Evolutionary conservation across 1,140 invertebrate species (phyloP), one percentile per base, ranked within the genome.

Genomic region (Kradibia gibbosae): DNA sequence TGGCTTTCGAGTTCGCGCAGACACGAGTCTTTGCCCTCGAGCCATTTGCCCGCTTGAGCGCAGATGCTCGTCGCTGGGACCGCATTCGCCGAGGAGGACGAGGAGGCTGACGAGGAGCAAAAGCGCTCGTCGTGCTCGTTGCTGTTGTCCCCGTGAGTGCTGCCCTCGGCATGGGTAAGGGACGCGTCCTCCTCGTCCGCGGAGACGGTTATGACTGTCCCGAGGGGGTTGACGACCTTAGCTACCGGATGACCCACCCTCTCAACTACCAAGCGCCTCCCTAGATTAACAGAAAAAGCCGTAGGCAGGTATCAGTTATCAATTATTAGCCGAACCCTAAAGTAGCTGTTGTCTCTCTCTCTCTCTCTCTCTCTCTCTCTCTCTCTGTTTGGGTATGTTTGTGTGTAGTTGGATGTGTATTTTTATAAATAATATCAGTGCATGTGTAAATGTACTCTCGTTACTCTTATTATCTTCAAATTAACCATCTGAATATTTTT

Each of bases 261-360:
- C 91, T 91, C 92, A 92, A 91, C 91, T 89, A 91, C 90, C 90
- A 90, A 89, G 90, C 92, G 89, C 92, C 92, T 93, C 93, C 94
- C 94, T 93, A 92, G 91, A 82, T 79, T 92, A 94, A 93, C 93
- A 94, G 94, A 93, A 93, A 93, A 93, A 94, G 94, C 94, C 94
- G 94, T 94, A 93, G 94, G 94, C 94, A 94, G 93, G 93, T 93
- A 92, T 92, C 90, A 91, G 87, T 79, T 72, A 73, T 84, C 73
- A 31, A 36, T 77, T 73, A 17, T 73, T 84, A 73, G 42, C 45
- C 4, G 13, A 28, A 50, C 62, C 31, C 76, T n/a, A 53, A n/a
- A n/a, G n/a, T n/a, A n/a, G n/a, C n/a, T n/a, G n/a, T n/a, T n/a
- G 42, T 72, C 42, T 80, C 55, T 60, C 36, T 76, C 25, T 53